These are phyloP conservation scores for Pristiophorus japonicus DNA, from an alignment of 2,113 vertebrate genomes.

Conservation along the genomic window DNA sequence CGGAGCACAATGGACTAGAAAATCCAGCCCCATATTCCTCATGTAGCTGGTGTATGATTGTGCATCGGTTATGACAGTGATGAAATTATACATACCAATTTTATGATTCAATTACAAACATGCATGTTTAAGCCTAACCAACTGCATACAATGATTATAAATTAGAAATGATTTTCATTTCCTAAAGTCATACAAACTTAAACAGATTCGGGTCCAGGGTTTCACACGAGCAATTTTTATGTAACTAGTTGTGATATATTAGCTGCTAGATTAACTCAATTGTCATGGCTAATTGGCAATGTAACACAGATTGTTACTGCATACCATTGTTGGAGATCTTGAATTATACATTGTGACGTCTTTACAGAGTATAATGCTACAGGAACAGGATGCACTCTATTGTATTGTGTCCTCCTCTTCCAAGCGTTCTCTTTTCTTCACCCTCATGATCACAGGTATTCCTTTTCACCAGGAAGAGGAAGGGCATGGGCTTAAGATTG, in stretches of 20 bases:
- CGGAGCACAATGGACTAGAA: too few relatives aligned
- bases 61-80: neutral
- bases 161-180: neutral
- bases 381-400: neutral
- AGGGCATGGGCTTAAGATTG: too few relatives aligned
- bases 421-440: neutral
- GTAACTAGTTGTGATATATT: neutral
- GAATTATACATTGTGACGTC: neutral
- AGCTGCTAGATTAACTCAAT: neutral
- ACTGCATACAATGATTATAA: neutral
- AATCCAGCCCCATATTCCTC: neutral
- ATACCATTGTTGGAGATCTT: neutral
- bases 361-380: neutral
- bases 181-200: neutral
- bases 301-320: neutral
- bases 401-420: too few relatives aligned
- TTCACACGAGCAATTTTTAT: neutral
- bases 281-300: neutral
- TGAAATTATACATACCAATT: neutral
- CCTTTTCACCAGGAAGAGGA: too few relatives aligned
- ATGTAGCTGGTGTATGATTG: neutral
- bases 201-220: neutral
- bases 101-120: neutral
- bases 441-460: too few relatives aligned
- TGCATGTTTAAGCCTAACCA: neutral